Evolutionary conservation across 92 coral and sea anemone species (phyloP), one percentile per base, ranked within the genome.

Genomic region (Umimayanthus chanpuru): DNA sequence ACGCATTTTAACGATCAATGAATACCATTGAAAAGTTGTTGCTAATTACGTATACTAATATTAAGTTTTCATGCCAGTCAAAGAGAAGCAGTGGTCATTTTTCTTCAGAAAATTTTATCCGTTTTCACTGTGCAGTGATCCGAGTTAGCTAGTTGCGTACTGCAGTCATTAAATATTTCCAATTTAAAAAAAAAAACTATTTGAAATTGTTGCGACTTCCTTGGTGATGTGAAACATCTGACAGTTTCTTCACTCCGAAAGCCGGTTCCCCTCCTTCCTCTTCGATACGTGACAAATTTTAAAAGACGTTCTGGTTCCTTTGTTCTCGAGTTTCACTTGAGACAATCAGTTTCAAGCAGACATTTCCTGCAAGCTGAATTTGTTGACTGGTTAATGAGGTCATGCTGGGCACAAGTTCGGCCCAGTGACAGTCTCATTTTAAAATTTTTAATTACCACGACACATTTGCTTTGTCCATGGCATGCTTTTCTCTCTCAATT

Each of bases 261-360:
- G 20, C 50, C 10, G 38, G 7, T 11, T 72, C 18, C 76, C 40
- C 16, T 20, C 26, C 80, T 58, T 23, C n/a, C 21, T 8, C 9
- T 38, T 74, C 12, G 41, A 76, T 81, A 81, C 85, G 85, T 81
- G 85, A 81, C 85, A 58, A 32, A 28, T 81, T 81, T 32, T 81
- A 58, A 81, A 56, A 32, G 9, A 50, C 73, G 16, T 81, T 28
- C 71, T 16, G 38, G 38, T 23, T 15, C 40, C 71, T 81, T 81
- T 81, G 85, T 81, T 61, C 72, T 61, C 73, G 15, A 61, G 73
- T 58, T 81, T 81, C 73, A 16, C 8, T 80, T 58, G 49, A 55
- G 25, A 14, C 85, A 80, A 55, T 80, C 7, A 30, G 14, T 12
- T 11, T 39, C 43, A 39, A 56, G 82, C 85, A 58, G 12, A 81